phyloP scores from a whole-genome alignment of 2,113 vertebrate species.

The Notarius quadriscutis region DNA sequence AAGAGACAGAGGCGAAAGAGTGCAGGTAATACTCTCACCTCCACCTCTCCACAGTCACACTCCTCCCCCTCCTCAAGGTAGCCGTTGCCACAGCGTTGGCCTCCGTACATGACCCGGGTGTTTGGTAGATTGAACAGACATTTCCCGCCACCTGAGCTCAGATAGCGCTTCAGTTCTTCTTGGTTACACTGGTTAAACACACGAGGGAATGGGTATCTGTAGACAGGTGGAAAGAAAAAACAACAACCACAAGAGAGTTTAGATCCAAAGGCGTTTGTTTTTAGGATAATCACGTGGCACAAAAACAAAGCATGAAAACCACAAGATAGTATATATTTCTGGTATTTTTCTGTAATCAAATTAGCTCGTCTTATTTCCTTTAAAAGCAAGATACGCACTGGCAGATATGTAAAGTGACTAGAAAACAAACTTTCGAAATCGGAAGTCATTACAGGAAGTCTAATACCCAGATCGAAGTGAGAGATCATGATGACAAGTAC shows the following conservation, averaged over 20 bases:
- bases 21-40: slow-evolving; percentile 72
- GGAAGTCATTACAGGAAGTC: background rate
- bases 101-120: slow-evolving; percentile 85
- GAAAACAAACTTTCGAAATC: background rate
- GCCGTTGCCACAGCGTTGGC: slow-evolving; percentile 91
- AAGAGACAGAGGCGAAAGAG: background rate
- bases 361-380: background rate
- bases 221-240: background rate
- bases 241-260: background rate
- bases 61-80: slow-evolving; percentile 96
- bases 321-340: background rate
- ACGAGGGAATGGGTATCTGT: slow-evolving; percentile 88
- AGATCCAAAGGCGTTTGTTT: background rate
- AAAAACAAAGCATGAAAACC: background rate
- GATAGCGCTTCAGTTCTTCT: slow-evolving; percentile 84
- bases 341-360: background rate
- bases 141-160: slow-evolving; percentile 93
- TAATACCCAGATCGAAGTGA: background rate
- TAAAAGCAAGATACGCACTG: background rate
- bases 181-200: slow-evolving; percentile 90
- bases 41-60: slow-evolving; percentile 93
- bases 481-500: background rate
- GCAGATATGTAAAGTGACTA: background rate
- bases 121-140: slow-evolving; percentile 95
- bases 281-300: background rate